Evolutionary conservation across 2,888 invertebrate genomes (phyloP), one percentile per base, ranked within the genome.

Genomic region (Meliscaeva auricollis): DNA sequence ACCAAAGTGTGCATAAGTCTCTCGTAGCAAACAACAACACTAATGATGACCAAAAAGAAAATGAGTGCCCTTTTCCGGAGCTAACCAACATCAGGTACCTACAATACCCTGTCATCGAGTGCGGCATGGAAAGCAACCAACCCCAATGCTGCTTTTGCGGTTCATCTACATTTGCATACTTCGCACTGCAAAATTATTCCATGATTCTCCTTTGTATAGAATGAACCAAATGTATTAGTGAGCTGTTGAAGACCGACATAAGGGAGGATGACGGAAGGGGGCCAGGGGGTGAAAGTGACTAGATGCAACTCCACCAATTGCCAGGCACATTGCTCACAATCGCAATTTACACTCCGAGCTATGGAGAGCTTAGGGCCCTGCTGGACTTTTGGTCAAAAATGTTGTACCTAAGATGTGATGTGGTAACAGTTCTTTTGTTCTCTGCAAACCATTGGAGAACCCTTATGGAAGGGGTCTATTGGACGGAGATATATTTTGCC

Each of bases 121-220:
- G 70, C 35, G 70, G 72, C 79, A 54, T 72, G 52, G 73, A 72
- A 77, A 76, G 22, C 68, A 73, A 62, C 80, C 56, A 69, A 54
- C 68, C 69, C 80, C 62, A 69, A 48, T 69, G 75, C 80, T 73
- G 85, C 76, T 76, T 76, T 64, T 85, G 81, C 72, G 80, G 85
- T 69, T 77, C 80, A 81, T 85, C 77, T 56, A 56, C 80, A 85
- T 85, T 85, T 81, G 85, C 85, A 85, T 85, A 81, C 68, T 81
- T 80, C 72, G 84, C 80, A 66, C 54, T 69, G 73, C 73, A 85
- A 81, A 81, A 77, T 81, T 69, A 69, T 76, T 72, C 70, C 20
- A 22, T 60, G 32, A 20, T 52, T 80, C 52, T 32, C 17, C 52
- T 54, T 44, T 64, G 15, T 56, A 32, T 60, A 38, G 50, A 69